Base-by-base conservation (phyloP, 2,888 invertebrate species). In the Lepidochrysops patricia region DNA sequence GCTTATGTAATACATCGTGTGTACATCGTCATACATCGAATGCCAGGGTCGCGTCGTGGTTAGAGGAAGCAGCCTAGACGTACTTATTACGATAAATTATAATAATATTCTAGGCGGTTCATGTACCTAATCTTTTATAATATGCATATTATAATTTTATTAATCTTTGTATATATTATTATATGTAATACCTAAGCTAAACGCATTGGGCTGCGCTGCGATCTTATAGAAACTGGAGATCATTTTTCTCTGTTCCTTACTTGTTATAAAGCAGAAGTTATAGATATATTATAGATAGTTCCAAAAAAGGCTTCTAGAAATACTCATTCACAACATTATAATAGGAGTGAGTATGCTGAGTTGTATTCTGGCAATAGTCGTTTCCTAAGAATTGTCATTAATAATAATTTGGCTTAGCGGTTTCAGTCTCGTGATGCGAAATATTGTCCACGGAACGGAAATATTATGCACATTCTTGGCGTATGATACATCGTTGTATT, bases 401-500 rank as follows among this genome's bases (percentile, higher is more conserved):
- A 57, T 57, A 57, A 60, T 23, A 29, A 52, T 54, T 60, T 60
- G 52, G 59, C 56, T 54, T 27, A 32, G 29, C 54, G 32, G 6
- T 32, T 43, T 19, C 19, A 57, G 48, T 56, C 60, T 56, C 32
- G 54, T 54, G 54, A 54, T 60, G 19, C 25, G 25, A 54, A 56
- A 48, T 56, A 60, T 29, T 60, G 43, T 13, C 32, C 49, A 32
- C 34, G 13, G 57, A 57, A 61, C 61, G 61, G 61, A 61, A 61
- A 61, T 37, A 57, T 61, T 25, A 25, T 43, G 57, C 35, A 27
- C 35, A 57, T 48, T 57, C 61, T 61, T 61, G 54, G 61, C 61
- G 34, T 13, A 43, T 54, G 57, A 57, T 43, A 13, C 57, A 57
- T 37, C 25, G n/a, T 9, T 35, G 7, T 37, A 57, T 37, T 34